Base-by-base conservation (phyloP, 2,113 vertebrate genomes). In the Peromyscus leucopus region DNA sequence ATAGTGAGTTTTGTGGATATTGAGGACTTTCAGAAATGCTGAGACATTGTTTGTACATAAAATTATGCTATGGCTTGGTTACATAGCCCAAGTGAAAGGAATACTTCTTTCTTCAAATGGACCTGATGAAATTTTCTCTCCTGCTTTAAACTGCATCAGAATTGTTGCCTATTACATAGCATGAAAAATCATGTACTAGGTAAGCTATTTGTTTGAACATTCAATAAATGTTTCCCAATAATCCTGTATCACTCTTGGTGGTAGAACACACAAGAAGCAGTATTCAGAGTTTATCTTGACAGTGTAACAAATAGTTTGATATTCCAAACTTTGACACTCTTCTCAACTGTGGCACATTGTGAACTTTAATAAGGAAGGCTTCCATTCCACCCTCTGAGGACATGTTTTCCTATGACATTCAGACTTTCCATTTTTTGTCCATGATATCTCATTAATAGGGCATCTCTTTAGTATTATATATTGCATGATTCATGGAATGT, bases 1-100 rank as follows among this genome's bases (percentile, higher is more conserved):
- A 1, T 7, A 7, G 2, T 48, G 2, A 21, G 16, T 55, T 7
- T 33, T 33, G 7, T 4, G 9, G 48, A 4, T 80, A 80, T 2
- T 33, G 16, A 55, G 16, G 6, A 8, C 55, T 80, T 51, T 33
- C 4, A 10, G 33, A 80, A 33, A 59, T n/a, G 5, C 16, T 51
- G 15, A 51, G 5, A 33, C 13, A 51, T 9, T 17, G 6, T 48
- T 80, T 51, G 15, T 33, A 48, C 11, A 4, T 51, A 51, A 51
- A 22, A 21, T 9, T 5, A 24, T 75, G 39, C 15, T 71, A 13
- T 71, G 36, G 9, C 4, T 71, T 71, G 67, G 1, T 36, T 36
- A 71, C 5, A 17, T 71, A 28, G 4, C 28, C 22, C 22, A 31
- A 31, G 28, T 31, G 65, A 31, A 26, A 67, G 22, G 26, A 67